Percentiles rank a stretch among this genome's conserved stretches.
Conservation (phyloP, 2,113 vertebrate species). For the Nannospalax galili region DNA sequence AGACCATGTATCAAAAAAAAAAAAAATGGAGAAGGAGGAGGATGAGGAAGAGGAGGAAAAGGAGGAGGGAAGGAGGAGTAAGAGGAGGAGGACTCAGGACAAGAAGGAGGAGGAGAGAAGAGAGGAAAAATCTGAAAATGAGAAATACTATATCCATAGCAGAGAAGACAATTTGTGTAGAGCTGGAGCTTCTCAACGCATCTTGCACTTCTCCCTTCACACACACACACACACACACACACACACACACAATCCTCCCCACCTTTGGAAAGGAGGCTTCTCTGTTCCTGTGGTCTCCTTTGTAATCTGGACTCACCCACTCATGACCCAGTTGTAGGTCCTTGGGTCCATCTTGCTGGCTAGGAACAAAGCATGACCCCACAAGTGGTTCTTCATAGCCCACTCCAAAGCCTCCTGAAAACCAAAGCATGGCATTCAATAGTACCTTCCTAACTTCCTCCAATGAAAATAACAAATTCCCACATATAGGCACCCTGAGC, state of each 20-base stretch:
- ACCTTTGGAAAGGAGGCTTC: too few relatives aligned
- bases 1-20: too few relatives aligned
- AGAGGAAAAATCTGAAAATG: background rate
- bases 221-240: background rate
- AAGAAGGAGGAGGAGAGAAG: background rate
- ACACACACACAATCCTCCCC: background rate
- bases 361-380: constrained; percentile 96
- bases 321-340: constrained; percentile 93
- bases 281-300: background rate
- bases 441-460: background rate
- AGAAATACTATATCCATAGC: background rate
- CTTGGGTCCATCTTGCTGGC: constrained; percentile 95
- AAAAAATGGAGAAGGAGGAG: background rate
- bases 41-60: too few relatives aligned
- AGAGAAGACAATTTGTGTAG: background rate
- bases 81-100: background rate
- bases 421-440: background rate
- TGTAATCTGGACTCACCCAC: constrained; percentile 84
- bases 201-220: background rate
- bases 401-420: constrained; percentile 93
- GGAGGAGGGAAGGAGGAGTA: too few relatives aligned
- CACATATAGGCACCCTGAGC: background rate
- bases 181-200: background rate
- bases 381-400: constrained; percentile 93
- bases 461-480: background rate